These are phyloP conservation scores for Triops longicaudatus DNA, from an alignment of 1,140 invertebrate genomes.

Conservation along the genomic window DNA sequence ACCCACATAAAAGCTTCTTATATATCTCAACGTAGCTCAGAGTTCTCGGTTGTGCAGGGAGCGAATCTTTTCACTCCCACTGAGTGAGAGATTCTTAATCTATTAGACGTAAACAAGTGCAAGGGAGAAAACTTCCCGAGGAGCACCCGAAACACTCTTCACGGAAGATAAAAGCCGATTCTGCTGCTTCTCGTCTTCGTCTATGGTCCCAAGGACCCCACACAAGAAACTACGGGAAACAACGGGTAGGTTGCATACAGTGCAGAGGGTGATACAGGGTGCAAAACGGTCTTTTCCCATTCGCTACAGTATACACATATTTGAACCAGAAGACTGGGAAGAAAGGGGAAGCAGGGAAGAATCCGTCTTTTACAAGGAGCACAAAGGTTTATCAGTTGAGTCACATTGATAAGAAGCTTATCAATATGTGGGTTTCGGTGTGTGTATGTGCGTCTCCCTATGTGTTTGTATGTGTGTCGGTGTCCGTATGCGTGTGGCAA, in stretches of 20 bases:
- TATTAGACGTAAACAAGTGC: neutral
- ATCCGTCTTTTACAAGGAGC: neutral
- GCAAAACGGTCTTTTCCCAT: neutral
- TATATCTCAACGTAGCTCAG: no score
- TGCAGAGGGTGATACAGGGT: no score
- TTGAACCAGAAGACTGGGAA: neutral
- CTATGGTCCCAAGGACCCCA: no score
- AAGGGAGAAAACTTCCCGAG: neutral
- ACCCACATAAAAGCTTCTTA: no score
- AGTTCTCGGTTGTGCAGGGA: neutral
- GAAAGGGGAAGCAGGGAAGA: neutral
- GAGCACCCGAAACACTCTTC: neutral
- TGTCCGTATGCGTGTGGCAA: neutral
- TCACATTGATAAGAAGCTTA: constrained; percentile 4
- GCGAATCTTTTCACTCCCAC: neutral
- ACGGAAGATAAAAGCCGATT: no score
- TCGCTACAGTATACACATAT: neutral
- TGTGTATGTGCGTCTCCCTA: neutral
- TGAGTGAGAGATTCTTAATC: neutral
- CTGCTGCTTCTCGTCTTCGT: no score
- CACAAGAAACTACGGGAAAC: no score
- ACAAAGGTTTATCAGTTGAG: constrained; percentile 2
- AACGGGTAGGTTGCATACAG: no score
- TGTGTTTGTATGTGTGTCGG: neutral
- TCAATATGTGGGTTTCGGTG: neutral